Evolutionary conservation across 2,113 vertebrate species (phyloP).

Genomic region (Glareola pratincola): DNA sequence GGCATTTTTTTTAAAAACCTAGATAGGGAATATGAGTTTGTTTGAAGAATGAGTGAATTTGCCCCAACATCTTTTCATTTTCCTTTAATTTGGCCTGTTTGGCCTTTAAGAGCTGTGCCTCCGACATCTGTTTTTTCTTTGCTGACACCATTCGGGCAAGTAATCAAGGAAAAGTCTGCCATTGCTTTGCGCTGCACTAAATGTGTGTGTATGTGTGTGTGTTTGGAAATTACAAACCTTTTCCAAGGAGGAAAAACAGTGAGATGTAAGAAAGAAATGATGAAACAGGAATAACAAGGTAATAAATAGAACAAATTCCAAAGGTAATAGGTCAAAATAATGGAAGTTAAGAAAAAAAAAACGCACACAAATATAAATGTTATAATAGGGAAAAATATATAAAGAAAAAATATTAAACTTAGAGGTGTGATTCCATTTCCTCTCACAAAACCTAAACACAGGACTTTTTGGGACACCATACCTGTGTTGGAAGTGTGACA

Average conservation of each 20-base stretch:
- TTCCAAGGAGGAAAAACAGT: not conserved
- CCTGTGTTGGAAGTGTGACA: not conserved
- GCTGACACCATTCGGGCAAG: constrained; percentile 43
- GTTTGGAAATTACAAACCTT: not conserved
- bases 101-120: constrained; percentile 46
- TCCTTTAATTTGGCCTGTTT: constrained; percentile 38
- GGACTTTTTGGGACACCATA: not conserved
- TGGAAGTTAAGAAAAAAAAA: not conserved
- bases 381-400: not conserved
- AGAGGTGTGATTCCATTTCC: not conserved
- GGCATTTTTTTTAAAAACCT: not conserved
- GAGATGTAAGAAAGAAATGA: not conserved
- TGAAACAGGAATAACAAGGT: not conserved
- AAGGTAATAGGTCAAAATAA: not conserved
- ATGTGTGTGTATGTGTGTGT: not conserved
- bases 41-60: constrained; percentile 54
- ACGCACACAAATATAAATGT: not conserved
- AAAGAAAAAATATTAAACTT: not conserved
- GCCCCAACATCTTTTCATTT: constrained; percentile 31
- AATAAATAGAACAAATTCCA: not conserved
- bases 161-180: constrained; percentile 57
- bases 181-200: not conserved
- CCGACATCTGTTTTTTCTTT: constrained; percentile 63
- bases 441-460: not conserved
- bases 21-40: constrained; percentile 47